These are phyloP conservation scores for Solea senegalensis DNA, from an alignment of 2,113 vertebrate species.

Conservation along the genomic window DNA sequence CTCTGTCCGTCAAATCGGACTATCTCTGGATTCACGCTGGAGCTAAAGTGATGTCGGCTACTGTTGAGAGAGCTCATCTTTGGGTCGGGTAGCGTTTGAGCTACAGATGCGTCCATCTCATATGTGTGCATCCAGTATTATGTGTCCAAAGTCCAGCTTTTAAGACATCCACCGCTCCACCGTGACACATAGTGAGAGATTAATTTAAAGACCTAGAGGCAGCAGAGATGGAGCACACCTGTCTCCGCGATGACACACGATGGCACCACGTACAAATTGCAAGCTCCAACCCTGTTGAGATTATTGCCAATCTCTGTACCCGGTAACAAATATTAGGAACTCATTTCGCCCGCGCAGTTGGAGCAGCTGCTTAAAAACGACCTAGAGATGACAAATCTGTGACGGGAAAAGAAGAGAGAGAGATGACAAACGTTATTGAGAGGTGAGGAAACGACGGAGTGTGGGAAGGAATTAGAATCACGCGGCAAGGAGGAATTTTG, in stretches of 20 bases:
- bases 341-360: not conserved
- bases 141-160: not conserved
- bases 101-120: no score
- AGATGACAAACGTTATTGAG: no score
- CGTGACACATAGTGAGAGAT: slow-evolving; percentile 20
- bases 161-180: slow-evolving; percentile 18
- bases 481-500: not conserved
- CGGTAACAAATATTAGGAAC: not conserved
- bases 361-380: slow-evolving; percentile 49
- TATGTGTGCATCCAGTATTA: no score
- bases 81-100: no score
- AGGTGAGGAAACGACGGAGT: not conserved
- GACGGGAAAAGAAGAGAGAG: slow-evolving; percentile 3
- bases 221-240: slow-evolving; percentile 44
- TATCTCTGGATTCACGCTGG: no score
- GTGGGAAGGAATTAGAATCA: slow-evolving; percentile 24
- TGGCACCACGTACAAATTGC: not conserved
- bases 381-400: slow-evolving; percentile 40
- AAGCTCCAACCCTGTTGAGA: slow-evolving; percentile 26
- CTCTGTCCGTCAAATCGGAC: no score
- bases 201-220: slow-evolving; percentile 44
- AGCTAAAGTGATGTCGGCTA: no score
- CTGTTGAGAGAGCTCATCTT: no score
- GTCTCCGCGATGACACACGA: slow-evolving; percentile 45
- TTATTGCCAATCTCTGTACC: not conserved